These are phyloP conservation scores for Rhabdornis inornatus DNA, from an alignment of 2,113 vertebrate genomes.

Conservation along the genomic window DNA sequence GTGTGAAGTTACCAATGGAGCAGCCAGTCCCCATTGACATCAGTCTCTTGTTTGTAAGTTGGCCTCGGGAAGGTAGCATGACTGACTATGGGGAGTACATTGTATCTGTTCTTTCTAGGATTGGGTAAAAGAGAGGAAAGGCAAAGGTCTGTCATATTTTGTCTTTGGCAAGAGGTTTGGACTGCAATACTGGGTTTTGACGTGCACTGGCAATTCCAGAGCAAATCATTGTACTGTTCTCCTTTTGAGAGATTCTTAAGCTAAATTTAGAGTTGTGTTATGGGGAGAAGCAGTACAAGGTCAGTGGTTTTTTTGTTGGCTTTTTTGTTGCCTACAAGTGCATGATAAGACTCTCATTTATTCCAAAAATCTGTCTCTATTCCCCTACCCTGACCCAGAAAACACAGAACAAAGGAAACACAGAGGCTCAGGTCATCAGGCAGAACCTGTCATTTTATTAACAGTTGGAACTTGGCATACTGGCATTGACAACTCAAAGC, in stretches of 20 bases:
- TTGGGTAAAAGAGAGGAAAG: background rate
- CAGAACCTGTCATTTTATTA: background rate
- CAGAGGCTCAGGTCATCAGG: background rate
- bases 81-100: background rate
- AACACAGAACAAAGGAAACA: background rate
- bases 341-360: background rate
- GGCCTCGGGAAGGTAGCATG: background rate
- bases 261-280: background rate
- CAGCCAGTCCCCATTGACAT: background rate
- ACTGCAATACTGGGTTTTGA: background rate
- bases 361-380: background rate
- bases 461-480: background rate
- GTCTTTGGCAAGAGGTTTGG: background rate
- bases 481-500: background rate
- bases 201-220: background rate
- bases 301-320: background rate
- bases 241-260: background rate
- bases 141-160: background rate
- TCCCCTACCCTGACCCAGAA: background rate
- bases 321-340: background rate
- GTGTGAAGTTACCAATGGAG: rapidly evolving
- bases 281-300: background rate
- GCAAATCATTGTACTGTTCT: background rate
- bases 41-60: background rate
- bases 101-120: background rate